Evolutionary conservation across 2,888 invertebrate species (phyloP).

Genomic region (Drosophila ustulata): DNA sequence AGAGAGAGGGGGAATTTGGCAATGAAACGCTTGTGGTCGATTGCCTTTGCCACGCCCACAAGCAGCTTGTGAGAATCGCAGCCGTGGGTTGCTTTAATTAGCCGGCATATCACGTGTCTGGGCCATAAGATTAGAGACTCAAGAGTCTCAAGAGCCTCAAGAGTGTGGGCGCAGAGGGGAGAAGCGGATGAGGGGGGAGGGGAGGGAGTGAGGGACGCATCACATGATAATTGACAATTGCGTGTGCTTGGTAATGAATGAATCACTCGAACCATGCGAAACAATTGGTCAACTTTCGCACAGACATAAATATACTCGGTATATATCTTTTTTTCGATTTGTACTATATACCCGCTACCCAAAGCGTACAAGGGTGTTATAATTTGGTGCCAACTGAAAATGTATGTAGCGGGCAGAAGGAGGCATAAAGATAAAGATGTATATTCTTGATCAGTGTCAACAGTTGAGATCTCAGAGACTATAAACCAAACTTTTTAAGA

Average conservation of each 20-base stretch:
- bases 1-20: slow-evolving; percentile 54
- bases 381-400: too few species aligned
- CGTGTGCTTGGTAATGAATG: slow-evolving; percentile 65
- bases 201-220: slow-evolving; percentile 38
- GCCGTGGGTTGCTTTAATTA: slow-evolving; percentile 59
- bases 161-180: slow-evolving; percentile 2
- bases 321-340: slow-evolving; percentile 28
- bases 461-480: too few species aligned
- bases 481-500: too few species aligned
- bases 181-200: neutral
- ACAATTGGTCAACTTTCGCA: slow-evolving; percentile 35
- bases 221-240: slow-evolving; percentile 73
- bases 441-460: too few species aligned
- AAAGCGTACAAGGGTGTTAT: too few species aligned
- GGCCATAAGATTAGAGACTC: slow-evolving; percentile 11
- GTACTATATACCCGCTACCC: too few species aligned
- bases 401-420: too few species aligned
- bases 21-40: slow-evolving; percentile 63
- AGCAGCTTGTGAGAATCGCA: neutral
- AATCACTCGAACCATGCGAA: slow-evolving; percentile 53
- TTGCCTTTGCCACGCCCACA: slow-evolving; percentile 64
- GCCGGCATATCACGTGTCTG: slow-evolving; percentile 75
- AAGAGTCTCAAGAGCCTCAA: neutral
- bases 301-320: neutral
- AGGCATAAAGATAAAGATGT: too few species aligned